Base-by-base conservation (phyloP, 2,113 vertebrate species). In the Pseudopodoces humilis region DNA sequence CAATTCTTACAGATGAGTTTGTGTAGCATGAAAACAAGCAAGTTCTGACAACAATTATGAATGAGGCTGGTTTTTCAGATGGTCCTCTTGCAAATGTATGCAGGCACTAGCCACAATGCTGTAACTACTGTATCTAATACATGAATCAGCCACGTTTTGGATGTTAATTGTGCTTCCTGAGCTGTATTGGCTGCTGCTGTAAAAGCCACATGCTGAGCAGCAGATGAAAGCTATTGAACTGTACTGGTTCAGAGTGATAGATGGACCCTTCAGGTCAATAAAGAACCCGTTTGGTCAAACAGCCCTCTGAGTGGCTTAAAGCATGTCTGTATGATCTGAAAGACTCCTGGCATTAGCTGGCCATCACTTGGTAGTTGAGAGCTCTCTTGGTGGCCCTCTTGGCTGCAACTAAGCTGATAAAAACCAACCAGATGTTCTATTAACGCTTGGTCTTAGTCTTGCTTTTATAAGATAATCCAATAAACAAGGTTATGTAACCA, bases 371-470 rank as follows among this genome's bases (percentile, higher is more conserved):
- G 80, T 35, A 47, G 46, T 63, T 83, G 76, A 83, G 92, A 93
- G 83, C 76, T 90, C 79, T 88, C 86, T 77, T 86, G 94, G 90
- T 92, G 88, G 83, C 59, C 79, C 71, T 92, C 63, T 86, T 93
- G 88, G 64, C 92, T 70, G 56, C 56, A 74, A 47, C 71, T 92
- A 92, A 94, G 94, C 95, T 95, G 95, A 47, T 92, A 88, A 94
- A 90, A 92, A 75, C 55, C 81, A 86, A 93, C 77, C 94, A 95
- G 83, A 84, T 96, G 92, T 82, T 89, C 83, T 95, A 78, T 94
- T 93, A 94, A 88, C 11, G 7, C 64, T 83, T 90, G 68, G 44
- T 86, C 86, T 90, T 92, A 62, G 84, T 94, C 80, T 62, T 89
- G 72, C 63, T 55, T 86, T 92, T 96, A 24, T 47, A 70, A 95